Evolutionary conservation across 2,888 invertebrate genomes (phyloP).

Genomic region (Yponomeuta malinellus): DNA sequence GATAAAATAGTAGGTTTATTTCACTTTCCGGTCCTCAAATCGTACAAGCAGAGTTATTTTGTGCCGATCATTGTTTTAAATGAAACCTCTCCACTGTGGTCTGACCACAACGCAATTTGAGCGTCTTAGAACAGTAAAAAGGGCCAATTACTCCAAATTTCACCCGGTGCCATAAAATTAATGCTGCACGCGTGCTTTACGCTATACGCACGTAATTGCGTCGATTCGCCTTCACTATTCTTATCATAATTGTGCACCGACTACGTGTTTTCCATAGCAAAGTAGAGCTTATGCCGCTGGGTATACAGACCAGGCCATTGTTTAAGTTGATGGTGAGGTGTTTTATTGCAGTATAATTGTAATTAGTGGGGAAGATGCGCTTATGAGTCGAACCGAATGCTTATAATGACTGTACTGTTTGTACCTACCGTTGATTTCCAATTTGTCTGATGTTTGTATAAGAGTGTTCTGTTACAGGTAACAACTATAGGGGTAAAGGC

Average conservation of each 20-base stretch:
- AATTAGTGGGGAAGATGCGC: slow-evolving; percentile 37
- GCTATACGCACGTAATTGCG: slow-evolving; percentile 45
- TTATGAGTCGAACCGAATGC: neutral
- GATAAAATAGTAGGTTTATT: too few relatives aligned
- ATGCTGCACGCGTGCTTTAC: slow-evolving; percentile 47
- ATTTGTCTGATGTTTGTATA: slow-evolving; percentile 35
- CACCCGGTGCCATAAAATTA: slow-evolving; percentile 54
- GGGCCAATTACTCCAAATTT: slow-evolving; percentile 57
- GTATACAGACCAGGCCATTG: neutral
- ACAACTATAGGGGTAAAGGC: too few relatives aligned
- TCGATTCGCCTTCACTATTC: slow-evolving; percentile 50
- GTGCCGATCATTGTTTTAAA: slow-evolving; percentile 29
- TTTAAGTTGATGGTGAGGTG: slow-evolving; percentile 16
- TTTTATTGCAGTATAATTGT: slow-evolving; percentile 59
- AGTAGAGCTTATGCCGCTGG: slow-evolving; percentile 24
- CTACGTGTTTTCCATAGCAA: neutral
- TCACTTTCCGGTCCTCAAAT: neutral
- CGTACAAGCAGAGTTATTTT: neutral
- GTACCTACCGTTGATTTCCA: slow-evolving; percentile 39
- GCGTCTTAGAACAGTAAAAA: slow-evolving; percentile 30
- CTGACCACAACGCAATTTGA: neutral
- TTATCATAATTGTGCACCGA: slow-evolving; percentile 39
- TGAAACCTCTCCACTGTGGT: slow-evolving; percentile 25
- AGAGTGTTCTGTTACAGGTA: neutral
- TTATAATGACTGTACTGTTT: slow-evolving; percentile 27